phyloP scores from a whole-genome alignment of 2,113 vertebrate genomes.

The Heterotis niloticus region DNA sequence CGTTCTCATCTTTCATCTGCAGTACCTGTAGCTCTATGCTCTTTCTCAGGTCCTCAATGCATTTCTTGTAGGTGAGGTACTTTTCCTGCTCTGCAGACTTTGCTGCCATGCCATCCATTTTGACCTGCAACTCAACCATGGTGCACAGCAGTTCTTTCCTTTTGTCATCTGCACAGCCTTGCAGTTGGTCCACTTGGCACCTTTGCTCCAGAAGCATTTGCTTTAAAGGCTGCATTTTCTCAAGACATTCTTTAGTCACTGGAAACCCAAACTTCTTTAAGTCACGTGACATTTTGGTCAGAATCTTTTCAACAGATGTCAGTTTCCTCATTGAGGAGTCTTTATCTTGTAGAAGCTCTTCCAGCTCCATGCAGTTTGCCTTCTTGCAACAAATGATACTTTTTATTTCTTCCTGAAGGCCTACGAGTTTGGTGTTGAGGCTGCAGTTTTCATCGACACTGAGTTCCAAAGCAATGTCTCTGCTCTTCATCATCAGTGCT shows the following conservation, averaged over 20 bases:
- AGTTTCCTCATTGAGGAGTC: constrained; percentile 59
- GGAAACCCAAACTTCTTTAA: constrained; percentile 53
- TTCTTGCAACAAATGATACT: constrained; percentile 63
- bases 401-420: constrained; percentile 67
- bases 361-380: constrained; percentile 60
- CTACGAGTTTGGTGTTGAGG: constrained; percentile 68
- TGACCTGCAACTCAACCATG: constrained; percentile 59
- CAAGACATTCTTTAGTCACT: constrained; percentile 53
- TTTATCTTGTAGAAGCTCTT: constrained; percentile 51
- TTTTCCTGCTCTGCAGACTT: constrained; percentile 54
- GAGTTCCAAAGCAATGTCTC: constrained; percentile 63
- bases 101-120: constrained; percentile 52
- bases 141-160: constrained; percentile 46
- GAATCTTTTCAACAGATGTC: constrained; percentile 57
- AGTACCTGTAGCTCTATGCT: constrained; percentile 59
- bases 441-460: constrained; percentile 71
- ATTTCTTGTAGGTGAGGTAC: constrained; percentile 62
- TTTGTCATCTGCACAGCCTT: constrained; percentile 49
- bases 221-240: constrained; percentile 47
- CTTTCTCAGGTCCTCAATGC: constrained; percentile 60
- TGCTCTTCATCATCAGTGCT: constrained; percentile 63
- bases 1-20: constrained; percentile 46
- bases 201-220: constrained; percentile 56
- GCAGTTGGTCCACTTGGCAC: constrained; percentile 51
- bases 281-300: constrained; percentile 52